Conservation (phyloP, 2,888 invertebrate genomes). For the Cryptocephalus primarius region DNA sequence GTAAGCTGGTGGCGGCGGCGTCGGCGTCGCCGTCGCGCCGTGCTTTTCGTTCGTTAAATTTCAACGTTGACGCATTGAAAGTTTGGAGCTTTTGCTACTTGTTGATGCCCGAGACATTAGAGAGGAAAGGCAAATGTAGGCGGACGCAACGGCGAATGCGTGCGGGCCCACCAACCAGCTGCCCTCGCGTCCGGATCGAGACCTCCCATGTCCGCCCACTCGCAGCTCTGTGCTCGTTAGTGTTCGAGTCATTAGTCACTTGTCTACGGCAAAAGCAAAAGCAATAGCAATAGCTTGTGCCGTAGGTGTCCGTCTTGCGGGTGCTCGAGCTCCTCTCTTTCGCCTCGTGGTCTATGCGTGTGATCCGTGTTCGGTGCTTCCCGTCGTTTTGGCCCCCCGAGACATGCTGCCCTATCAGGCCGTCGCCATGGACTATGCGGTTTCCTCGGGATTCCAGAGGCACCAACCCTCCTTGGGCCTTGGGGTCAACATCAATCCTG, state of each 20-base stretch:
- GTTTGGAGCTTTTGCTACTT: constrained; percentile 36
- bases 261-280: constrained; percentile 20
- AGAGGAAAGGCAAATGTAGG: neutral
- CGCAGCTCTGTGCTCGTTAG: constrained; percentile 19
- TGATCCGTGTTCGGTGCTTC: constrained; percentile 3
- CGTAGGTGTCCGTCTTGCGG: constrained; percentile 1
- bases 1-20: neutral
- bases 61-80: neutral
- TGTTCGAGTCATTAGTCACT: constrained; percentile 29
- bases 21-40: constrained; percentile 2
- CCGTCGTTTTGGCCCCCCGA: no score
- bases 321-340: constrained; percentile 1
- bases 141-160: constrained; percentile 22
- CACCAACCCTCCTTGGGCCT: constrained; percentile 36
- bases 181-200: constrained; percentile 21
- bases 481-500: constrained; percentile 55
- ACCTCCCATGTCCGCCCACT: constrained; percentile 31
- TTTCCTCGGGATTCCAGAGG: constrained; percentile 35
- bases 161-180: constrained; percentile 34
- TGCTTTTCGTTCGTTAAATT: no score
- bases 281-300: constrained; percentile 2
- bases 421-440: constrained; percentile 79
- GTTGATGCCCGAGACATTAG: constrained; percentile 26
- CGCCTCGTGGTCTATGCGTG: constrained; percentile 5
- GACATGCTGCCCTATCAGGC: constrained; percentile 78